Evolutionary conservation across 2,113 vertebrate species (phyloP), one percentile per base, ranked within the genome.

Genomic region (Caracal caracal): DNA sequence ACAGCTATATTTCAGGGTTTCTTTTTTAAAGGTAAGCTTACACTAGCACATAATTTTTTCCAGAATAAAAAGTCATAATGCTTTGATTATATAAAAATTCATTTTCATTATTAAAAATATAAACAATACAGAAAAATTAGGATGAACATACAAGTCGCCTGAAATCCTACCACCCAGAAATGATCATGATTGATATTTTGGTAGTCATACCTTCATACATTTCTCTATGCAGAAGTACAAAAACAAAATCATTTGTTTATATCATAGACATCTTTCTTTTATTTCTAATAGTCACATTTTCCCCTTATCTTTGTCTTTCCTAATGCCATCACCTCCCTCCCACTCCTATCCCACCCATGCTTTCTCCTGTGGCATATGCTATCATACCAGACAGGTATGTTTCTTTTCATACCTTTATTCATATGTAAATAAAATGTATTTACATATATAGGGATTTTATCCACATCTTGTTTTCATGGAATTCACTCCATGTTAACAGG

Each of bases 1-100:
- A 93, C 61, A 61, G 68, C 59, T 51, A 7, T 8, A 90, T 22
- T 85, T 65, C 84, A 30, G 43, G 10, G 33, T 37, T 95, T 79
- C 30, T 59, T 89, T 97, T 88, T 75, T 83, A 95, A 88, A 22
- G 10, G 22, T 81, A 81, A 43, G 49, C 22, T 70, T 73, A 63
- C 26, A 70, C n/a, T 78, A 24, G n/a, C 12, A 82, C 35, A 63
- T 10, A 80, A 35, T 22, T 81, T 86, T 86, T 94, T 59, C 51
- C 65, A 83, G 2, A 88, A 49, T 71, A 93, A 95, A 84, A 94
- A 37, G 12, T 56, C 56, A 90, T 61, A 63, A 30, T 43, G 56
- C 22, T 66, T 16, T 47, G 73, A 73, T 33, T 71, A 66, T 84
- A 65, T 49, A 84, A 49, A 12, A 92, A 73, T 37, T 85, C n/a